phyloP scores from a whole-genome alignment of 2,888 invertebrate species.

The Mamestra brassicae region DNA sequence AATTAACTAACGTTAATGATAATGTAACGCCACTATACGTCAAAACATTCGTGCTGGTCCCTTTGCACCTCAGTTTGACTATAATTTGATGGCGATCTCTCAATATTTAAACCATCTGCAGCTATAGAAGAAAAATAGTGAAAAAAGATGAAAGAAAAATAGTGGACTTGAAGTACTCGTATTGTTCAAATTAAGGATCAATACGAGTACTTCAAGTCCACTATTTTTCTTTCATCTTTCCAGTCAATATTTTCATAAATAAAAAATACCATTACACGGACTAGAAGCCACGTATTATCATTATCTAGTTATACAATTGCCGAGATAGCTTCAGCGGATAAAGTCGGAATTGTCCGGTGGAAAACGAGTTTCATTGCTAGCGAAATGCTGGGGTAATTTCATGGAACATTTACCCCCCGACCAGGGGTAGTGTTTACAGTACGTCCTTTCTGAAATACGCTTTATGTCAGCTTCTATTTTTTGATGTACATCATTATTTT shows the following conservation, averaged over 20 bases:
- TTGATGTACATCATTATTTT: conserved; percentile 68
- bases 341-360: conserved; percentile 77
- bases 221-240: neutral
- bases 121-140: no score
- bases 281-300: conserved; percentile 56
- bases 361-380: conserved; percentile 69
- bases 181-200: neutral
- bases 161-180: neutral
- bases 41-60: no score
- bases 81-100: no score
- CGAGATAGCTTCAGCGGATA: conserved; percentile 72
- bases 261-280: conserved; percentile 40
- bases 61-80: no score
- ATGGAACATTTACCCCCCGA: conserved; percentile 84
- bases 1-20: no score
- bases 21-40: no score
- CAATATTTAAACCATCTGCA: neutral
- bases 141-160: neutral
- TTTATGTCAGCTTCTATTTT: conserved; percentile 65
- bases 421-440: conserved; percentile 82
- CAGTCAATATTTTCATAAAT: conserved; percentile 38
- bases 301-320: conserved; percentile 64
- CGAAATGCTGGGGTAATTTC: conserved; percentile 86
- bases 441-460: conserved; percentile 62
- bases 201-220: neutral